Percentiles rank a stretch among this genome's conserved stretches.
phyloP scores from a whole-genome alignment of 2,113 vertebrate genomes.

The Octodon degus region DNA sequence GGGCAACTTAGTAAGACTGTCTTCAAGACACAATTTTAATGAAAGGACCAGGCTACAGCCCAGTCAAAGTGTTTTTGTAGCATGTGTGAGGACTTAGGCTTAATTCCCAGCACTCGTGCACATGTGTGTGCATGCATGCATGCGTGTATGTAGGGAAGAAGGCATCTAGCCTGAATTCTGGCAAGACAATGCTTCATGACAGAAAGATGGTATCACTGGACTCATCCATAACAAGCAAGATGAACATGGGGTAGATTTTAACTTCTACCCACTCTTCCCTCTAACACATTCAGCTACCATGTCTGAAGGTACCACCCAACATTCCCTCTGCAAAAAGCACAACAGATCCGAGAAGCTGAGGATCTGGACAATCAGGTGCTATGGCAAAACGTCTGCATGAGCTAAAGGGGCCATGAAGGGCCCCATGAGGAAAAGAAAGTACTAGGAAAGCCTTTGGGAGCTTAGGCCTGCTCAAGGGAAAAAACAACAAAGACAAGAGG shows the following conservation, averaged over 20 bases:
- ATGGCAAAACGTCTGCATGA: neutral
- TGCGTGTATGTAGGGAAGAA: neutral
- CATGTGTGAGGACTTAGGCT: neutral
- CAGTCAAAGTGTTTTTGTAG: neutral
- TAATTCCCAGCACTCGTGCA: neutral
- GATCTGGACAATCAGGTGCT: rapidly evolving
- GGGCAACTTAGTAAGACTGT: neutral
- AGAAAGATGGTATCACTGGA: neutral
- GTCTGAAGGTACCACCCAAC: neutral
- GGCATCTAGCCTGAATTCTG: neutral
- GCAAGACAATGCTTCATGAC: neutral
- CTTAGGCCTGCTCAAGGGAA: neutral
- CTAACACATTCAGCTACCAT: neutral
- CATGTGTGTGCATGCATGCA: neutral
- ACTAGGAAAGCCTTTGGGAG: neutral
- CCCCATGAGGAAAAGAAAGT: neutral
- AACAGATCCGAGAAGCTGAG: neutral
- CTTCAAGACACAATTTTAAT: neutral
- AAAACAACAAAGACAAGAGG: neutral
- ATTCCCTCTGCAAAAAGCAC: neutral
- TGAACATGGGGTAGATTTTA: neutral
- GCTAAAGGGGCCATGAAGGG: neutral
- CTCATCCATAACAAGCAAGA: neutral
- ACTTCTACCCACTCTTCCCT: neutral
- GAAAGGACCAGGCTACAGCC: neutral